phyloP scores from a whole-genome alignment of 2,888 invertebrate genomes.

The Cephus pulcher region DNA sequence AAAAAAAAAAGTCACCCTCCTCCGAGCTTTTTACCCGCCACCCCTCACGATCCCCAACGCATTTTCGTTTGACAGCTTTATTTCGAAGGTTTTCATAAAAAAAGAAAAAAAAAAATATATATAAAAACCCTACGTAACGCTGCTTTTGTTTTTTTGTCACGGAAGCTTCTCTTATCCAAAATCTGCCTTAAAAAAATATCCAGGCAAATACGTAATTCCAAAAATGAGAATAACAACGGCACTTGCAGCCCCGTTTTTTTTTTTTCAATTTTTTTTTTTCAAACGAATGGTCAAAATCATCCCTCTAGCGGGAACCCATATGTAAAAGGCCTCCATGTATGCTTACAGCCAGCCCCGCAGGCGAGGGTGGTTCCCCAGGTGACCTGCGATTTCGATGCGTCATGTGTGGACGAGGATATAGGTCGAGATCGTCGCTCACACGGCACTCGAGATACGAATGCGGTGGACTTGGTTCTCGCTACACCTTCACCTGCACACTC shows the following conservation, averaged over 20 bases:
- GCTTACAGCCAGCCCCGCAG: conserved; percentile 61
- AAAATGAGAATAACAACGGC: conserved; percentile 18
- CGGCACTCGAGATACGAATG: conserved; percentile 65
- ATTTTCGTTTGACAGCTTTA: too few relatives aligned
- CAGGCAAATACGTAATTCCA: conserved; percentile 25
- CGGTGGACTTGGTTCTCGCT: conserved; percentile 62
- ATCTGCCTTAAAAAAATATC: conserved; percentile 4
- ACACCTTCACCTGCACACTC: conserved; percentile 65
- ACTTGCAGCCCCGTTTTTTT: conserved; percentile 5
- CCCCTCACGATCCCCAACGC: too few relatives aligned
- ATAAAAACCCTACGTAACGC: too few relatives aligned
- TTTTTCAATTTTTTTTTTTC: neutral
- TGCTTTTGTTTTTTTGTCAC: too few relatives aligned
- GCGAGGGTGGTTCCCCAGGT: conserved; percentile 47
- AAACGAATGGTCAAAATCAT: conserved; percentile 8
- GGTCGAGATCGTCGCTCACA: conserved; percentile 62
- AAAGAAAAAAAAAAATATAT: too few relatives aligned
- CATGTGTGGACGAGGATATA: conserved; percentile 64
- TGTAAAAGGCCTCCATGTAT: conserved; percentile 57
- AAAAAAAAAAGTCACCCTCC: too few relatives aligned
- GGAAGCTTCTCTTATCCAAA: conserved; percentile 1
- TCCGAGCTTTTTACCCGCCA: too few relatives aligned
- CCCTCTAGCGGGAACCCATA: conserved; percentile 27
- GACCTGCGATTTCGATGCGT: conserved; percentile 62
- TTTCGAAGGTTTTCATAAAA: too few relatives aligned